Base-by-base conservation (phyloP, 2,797 vertebrate genomes). In the Linurgus olivaceus region DNA sequence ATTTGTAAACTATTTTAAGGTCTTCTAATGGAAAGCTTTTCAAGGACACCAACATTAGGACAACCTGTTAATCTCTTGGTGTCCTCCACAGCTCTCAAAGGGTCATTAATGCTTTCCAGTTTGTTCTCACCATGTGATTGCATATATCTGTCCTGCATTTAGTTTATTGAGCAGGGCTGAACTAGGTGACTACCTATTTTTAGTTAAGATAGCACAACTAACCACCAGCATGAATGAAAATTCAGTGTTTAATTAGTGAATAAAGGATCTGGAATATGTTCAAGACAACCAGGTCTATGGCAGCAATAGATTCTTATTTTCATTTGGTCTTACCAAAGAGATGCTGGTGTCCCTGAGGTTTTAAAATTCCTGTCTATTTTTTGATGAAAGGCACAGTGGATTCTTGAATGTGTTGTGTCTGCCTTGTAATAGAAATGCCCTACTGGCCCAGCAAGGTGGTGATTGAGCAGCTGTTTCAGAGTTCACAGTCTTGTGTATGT, bases 1-100 rank as follows among this genome's bases (percentile, higher is more conserved):
- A 31, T 45, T 92, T 91, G 65, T 75, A 83, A 94, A 79, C 73
- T 86, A 88, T 37, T 81, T 94, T 79, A 76, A 87, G 67, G 62
- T 55, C 61, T 67, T 85, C 65, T 54, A 61, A 73, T 59, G 42
- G 82, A 93, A 93, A 93, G 48, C 48, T 93, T n/a, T 68, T 77
- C 57, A 65, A 91, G 83, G 87, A 90, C 84, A 84, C 38, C 18
- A 71, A 78, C 55, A 78, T 77, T 63, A 74, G 63, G 73, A 68
- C 65, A 80, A 66, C 74, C 85, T 95, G 67, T 73, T 95, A 51
- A 75, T 93, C 50, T 86, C 38, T 63, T 66, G 55, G 17, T 52
- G n/a, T 78, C 35, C 52, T 70, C 47, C 18, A 13, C 2, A 2
- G 18, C 37, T 90, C 83, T 82, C 51, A 24, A 10, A 57, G 17